Base-by-base conservation (phyloP, 2,797 vertebrate genomes). In the Sebastes baramenuke region DNA sequence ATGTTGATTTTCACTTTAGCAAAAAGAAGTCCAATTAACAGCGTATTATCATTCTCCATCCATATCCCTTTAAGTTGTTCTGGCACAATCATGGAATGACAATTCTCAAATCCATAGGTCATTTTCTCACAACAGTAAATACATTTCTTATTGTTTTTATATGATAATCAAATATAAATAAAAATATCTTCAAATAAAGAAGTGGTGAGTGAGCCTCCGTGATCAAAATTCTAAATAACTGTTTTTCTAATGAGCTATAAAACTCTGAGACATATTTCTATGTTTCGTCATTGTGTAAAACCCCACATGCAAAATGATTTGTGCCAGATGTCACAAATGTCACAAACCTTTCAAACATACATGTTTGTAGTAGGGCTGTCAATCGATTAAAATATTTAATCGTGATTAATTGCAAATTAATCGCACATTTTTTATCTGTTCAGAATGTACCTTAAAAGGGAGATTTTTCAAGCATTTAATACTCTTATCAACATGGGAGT, bases 11-110 rank as follows among this genome's bases (percentile, higher is more conserved):
- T 72, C 25, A 55, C 29, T 68, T 71, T 12, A 55, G n/a, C 16
- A 60, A 67, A 67, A 74, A 67, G 4, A 29, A 20, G 20, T 56
- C 25, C 55, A 67, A 82, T 58, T 58, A 75, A 32, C 49, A 42
- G 6, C 22, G 61, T 56, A 71, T 46, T 82, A 14, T 72, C 62
- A 69, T 81, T 82, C 59, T 72, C 42, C 42, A 49, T 72, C n/a
- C 22, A 52, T 6, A 56, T 34, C 11, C n/a, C 24, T 42, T 7
- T 5, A 14, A 14, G 16, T 52, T 34, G 25, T 30, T 61, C 1
- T 36, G 22, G 29, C 36, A 76, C 18, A 16, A 2, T 20, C 1
- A 1, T 55, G 10, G 9, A 62, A 49, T 10, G 11, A 18, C 29
- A 67, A 8, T 56, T 59, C 2, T 52, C 16, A 68, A 30, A 59